Evolutionary conservation across 2,888 invertebrate species (phyloP), one percentile per base, ranked within the genome.

Genomic region (Aromia moschata): DNA sequence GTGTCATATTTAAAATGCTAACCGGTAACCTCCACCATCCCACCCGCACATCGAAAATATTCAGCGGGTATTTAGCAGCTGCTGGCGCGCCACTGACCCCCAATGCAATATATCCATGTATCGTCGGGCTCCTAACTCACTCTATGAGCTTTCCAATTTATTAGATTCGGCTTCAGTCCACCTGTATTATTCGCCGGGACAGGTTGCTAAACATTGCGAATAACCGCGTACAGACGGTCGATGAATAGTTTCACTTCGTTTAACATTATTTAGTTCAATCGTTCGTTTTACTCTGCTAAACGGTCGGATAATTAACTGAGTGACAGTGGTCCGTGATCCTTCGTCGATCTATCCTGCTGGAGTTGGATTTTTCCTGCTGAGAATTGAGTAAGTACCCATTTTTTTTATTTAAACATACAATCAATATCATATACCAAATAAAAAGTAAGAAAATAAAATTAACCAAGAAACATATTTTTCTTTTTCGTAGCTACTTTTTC

Each of bases 71-170:
- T 25, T 25, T 7, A 25, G 3, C 25, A 5, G 25, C 4, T 15
- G 10, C 10, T 14, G 1, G 18, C 36, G 2, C 47, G 37, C 47
- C 47, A 47, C 47, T 47, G 47, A 2, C 1, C 20, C 1, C 16
- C 37, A 18, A 18, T 37, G 47, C 47, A 47, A 36, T 37, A 47
- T 47, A 33, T 37, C 36, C 17, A 47, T 36, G 37, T 37, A 47
- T 47, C 47, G 47, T 47, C 47, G 37, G 18, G n/a, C 18, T 25
- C n/a, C n/a, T n/a, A n/a, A n/a, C 33, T 18, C 17, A 36, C 18
- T 47, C 47, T 18, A 37, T 11, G 37, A 37, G 47, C 47, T 47
- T 47, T 47, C 47, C 36, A 47, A 47, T 47, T 47, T 18, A 18
- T 47, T 47, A 47, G 11, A 37, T 12, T 17, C 36, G 17, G 36